phyloP scores from a whole-genome alignment of 2,797 vertebrate species.

The Tiaroga cobitis region DNA sequence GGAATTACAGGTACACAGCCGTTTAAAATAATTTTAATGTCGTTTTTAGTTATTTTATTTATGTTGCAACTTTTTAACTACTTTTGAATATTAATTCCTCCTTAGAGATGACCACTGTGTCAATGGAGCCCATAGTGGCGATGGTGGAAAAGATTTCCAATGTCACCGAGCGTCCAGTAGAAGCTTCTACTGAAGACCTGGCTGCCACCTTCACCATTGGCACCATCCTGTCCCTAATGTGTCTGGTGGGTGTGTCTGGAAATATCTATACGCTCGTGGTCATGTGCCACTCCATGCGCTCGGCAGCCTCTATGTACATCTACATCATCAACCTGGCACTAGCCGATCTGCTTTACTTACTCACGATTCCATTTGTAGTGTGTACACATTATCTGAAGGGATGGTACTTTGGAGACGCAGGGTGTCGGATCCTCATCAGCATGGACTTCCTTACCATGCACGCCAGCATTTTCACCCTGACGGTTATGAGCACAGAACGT shows the following conservation, averaged over 20 bases:
- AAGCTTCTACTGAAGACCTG: conserved; percentile 77
- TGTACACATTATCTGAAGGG: conserved; percentile 89
- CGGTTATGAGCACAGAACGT: conserved; percentile 91
- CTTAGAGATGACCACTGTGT: conserved; percentile 73
- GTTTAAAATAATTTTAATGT: too few species aligned
- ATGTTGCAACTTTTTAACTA: background rate
- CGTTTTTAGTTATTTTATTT: too few species aligned
- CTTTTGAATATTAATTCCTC: conserved; percentile 3
- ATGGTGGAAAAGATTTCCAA: conserved; percentile 75
- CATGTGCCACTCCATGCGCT: conserved; percentile 90
- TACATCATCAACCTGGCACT: conserved; percentile 92
- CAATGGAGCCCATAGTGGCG: conserved; percentile 71
- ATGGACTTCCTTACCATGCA: conserved; percentile 95
- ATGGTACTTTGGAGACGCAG: conserved; percentile 89
- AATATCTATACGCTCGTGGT: conserved; percentile 92
- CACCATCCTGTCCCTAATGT: conserved; percentile 89
- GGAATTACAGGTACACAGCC: background rate
- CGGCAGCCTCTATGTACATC: conserved; percentile 91
- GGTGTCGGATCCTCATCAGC: conserved; percentile 88
- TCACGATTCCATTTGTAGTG: conserved; percentile 92
- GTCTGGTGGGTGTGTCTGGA: conserved; percentile 85
- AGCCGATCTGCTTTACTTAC: conserved; percentile 89
- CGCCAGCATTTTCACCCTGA: conserved; percentile 92
- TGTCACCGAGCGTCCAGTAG: conserved; percentile 43
- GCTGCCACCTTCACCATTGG: conserved; percentile 84